Evolutionary conservation across 2,113 vertebrate genomes (phyloP), one percentile per base, ranked within the genome.

Genomic region (Poecilia latipinna): DNA sequence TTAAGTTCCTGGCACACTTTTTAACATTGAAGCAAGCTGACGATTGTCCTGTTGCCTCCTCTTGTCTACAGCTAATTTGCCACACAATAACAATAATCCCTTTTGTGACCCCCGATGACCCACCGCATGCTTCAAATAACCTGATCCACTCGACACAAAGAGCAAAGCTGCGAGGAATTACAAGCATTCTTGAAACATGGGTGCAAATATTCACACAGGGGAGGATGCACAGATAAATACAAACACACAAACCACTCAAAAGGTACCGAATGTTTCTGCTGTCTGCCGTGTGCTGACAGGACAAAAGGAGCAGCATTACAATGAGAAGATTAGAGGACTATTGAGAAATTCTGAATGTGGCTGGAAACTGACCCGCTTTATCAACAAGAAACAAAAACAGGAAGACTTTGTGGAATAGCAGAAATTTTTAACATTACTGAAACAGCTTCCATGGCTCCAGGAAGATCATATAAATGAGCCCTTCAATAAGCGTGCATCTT

Each of bases 111-210:
- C 69, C 39, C 6, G 28, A 12, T 19, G 90, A 92, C 90, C 90
- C 61, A 3, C 76, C 67, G 68, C 28, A 37, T 48, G 63, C 63
- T 75, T 77, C 73, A 69, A 84, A 87, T 69, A 74, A 79, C 87
- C 77, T 78, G 62, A 83, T 85, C 76, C 75, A 90, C 87, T 82
- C 83, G 90, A 85, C 90, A 90, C 78, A 68, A 82, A 83, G 77
- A 65, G 78, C 66, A 69, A 79, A 91, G 69, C 79, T 71, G 74
- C 4, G 24, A 84, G 82, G 93, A 94, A 93, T 95, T 91, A 87
- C 85, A 84, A 85, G 87, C 77, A 92, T 93, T 88, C 72, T 66
- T 60, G 65, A 87, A 75, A 75, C 79, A 84, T 12, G 28, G 19
- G 61, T 69, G 65, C 77, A 42, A 15, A 61, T 69, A 79, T 31